phyloP scores from a whole-genome alignment of 2,797 vertebrate species.

The Setipinna tenuifilis region DNA sequence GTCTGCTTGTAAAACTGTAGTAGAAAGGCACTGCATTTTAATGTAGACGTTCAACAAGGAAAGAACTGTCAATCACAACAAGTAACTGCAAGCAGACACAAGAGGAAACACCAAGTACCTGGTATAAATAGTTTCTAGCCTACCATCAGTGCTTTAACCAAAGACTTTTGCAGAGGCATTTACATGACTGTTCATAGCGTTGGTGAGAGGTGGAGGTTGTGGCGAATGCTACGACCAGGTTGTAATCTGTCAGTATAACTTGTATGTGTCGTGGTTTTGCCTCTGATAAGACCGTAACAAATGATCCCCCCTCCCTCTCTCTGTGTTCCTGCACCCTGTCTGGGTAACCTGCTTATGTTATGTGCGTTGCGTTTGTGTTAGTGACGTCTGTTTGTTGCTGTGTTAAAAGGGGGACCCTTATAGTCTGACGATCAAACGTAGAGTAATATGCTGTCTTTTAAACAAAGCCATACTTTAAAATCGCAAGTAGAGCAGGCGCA shows the following conservation, averaged over 20 bases:
- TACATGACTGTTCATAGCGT: neutral
- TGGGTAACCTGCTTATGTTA: slow-evolving; percentile 5
- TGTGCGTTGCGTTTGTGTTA: slow-evolving; percentile 7
- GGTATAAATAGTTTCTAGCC: neutral
- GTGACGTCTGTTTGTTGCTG: neutral
- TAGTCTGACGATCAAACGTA: neutral
- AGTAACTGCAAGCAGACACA: neutral
- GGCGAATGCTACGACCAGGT: slow-evolving; percentile 16
- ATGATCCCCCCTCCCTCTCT: neutral
- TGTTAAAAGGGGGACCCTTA: slow-evolving; percentile 10
- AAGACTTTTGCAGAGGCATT: slow-evolving; percentile 33
- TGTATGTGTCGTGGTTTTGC: neutral
- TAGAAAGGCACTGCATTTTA: neutral
- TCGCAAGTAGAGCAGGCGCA: neutral
- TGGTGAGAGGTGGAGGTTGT: slow-evolving; percentile 4
- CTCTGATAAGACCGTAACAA: neutral
- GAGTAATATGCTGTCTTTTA: slow-evolving; percentile 13
- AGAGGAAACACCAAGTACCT: neutral
- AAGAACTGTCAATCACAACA: neutral
- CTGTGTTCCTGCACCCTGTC: neutral
- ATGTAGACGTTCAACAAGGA: neutral
- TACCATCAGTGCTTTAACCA: slow-evolving; percentile 40
- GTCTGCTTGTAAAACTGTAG: neutral
- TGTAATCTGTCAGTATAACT: neutral
- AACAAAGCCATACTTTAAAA: slow-evolving; percentile 14